Evolutionary conservation across 2,797 vertebrate genomes (phyloP), one percentile per base, ranked within the genome.

Genomic region (Dendrocincla tyrannina): DNA sequence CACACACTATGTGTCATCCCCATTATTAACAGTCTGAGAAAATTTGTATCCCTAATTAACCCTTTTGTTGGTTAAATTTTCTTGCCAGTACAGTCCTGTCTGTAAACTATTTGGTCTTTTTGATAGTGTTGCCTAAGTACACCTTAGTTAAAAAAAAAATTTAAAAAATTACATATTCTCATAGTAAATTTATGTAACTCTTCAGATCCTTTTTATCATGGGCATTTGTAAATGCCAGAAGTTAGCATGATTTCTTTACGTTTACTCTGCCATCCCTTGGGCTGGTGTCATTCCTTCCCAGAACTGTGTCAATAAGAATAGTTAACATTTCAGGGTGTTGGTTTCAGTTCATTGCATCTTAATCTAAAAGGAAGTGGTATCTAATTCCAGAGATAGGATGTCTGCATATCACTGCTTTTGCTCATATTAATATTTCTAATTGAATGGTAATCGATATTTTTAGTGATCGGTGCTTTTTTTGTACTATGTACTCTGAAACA

Each of bases 41-140:
- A 99, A 99, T 99, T 99, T 99, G 99, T 99, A 99, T 99, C 98
- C 98, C 98, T 99, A 99, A 99, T 99, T 99, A 99, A 99, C 98
- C 99, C 98, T 99, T 99, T 99, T 99, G 98, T 99, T 99, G 98
- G 97, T 98, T 98, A 97, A 97, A 97, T 97, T 97, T 97, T 96
- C 88, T 97, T 95, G 92, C 93, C 50, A 96, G 89, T 98, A 55
- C 94, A 97, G 98, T 96, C 90, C 64, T 96, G 88, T 96, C 87
- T 91, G 39, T 72, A 94, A 67, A 74, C 70, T 89, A 23, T 87
- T 84, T 93, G 82, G 90, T 96, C 44, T 92, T 97, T 97, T 93
- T 89, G 39, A 37, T 93, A 47, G 30, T 62, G 73, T 85, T 83
- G 70, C 44, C 5, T 63, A 91, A 73, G 56, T 75, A 37, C 19